Base-by-base conservation (phyloP, 2,888 invertebrate species). In the Eilema griseolum region DNA sequence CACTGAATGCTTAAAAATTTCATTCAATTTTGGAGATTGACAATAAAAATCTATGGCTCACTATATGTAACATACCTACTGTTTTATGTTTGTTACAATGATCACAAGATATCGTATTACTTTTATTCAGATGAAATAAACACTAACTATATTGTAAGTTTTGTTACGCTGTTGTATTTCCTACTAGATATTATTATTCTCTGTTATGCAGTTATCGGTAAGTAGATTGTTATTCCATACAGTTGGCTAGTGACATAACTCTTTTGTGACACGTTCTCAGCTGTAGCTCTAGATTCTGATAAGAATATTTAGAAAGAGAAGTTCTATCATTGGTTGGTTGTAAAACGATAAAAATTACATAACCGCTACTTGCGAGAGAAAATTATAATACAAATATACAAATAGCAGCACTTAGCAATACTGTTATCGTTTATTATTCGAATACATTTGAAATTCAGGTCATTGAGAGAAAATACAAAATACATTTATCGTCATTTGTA, bases 401-500 rank as follows among this genome's bases (percentile, higher is more conserved):
- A 52, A n/a, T 52, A 52, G 52, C 52, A 16, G n/a, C 52, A 52
- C n/a, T 52, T n/a, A 2, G 52, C 10, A n/a, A 52, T n/a, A n/a
- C 20, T n/a, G 20, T 52, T 52, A 8, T 10, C 2, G 52, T n/a
- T n/a, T n/a, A n/a, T n/a, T 52, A 52, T 52, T 52, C n/a, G 20
- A 52, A 52, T 52, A 52, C 52, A 52, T 52, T 52, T 52, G 52
- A 52, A 52, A 52, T 52, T 52, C n/a, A 52, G 10, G 8, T 52
- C 46, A 20, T 20, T 52, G 52, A 52, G n/a, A 52, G 52, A 52
- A 52, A 4, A n/a, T 20, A 52, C 52, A n/a, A 52, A 52, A 52
- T 52, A 52, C 52, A 52, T 52, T 46, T 52, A n/a, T 52, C 52
- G 52, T n/a, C 52, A 52, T 52, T 52, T 52, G n/a, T n/a, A 52